Evolutionary conservation across 2,113 vertebrate species (phyloP), one percentile per base, ranked within the genome.

Genomic region (Daubentonia madagascariensis): DNA sequence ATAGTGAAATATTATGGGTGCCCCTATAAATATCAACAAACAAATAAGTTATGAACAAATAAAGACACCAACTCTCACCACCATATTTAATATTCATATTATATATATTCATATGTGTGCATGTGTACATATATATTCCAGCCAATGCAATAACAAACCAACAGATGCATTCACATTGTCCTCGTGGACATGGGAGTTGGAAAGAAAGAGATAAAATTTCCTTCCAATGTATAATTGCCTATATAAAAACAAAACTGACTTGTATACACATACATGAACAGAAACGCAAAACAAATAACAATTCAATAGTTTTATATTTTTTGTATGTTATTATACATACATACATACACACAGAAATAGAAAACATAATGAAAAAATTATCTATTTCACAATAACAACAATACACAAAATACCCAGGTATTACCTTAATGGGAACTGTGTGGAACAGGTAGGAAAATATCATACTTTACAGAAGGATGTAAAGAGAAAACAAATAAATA

Each of bases 221-320:
- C 23, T 94, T 78, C 75, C 7, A 6, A 16, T 37, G 8, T 50
- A 35, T 35, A 83, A 92, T 30, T 92, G 8, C 75, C 78, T 95
- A 11, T 59, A 50, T 94, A 73, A 93, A 89, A 96, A 73, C 2
- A 72, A 94, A 92, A 59, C 54, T 67, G 17, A 68, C 3, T 37
- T n/a, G 17, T 20, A 43, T 16, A 91, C 9, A 63, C n/a, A 63
- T 88, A 76, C 28, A 59, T 48, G 23, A 96, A 81, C n/a, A 78
- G 78, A 87, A 91, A 43, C 14, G 59, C 35, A 89, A 87, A 88
- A 92, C 25, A 89, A 68, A 73, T 43, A 50, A 95, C 96, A 92
- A 81, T 48, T 45, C 35, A 93, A 59, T 57, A 57, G 14, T 84
- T 80, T 50, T 86, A 75, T 72, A 40, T 85, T 48, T 88, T 68